Conservation (phyloP, 2,888 invertebrate genomes). For the Trichogramma evanescens region DNA sequence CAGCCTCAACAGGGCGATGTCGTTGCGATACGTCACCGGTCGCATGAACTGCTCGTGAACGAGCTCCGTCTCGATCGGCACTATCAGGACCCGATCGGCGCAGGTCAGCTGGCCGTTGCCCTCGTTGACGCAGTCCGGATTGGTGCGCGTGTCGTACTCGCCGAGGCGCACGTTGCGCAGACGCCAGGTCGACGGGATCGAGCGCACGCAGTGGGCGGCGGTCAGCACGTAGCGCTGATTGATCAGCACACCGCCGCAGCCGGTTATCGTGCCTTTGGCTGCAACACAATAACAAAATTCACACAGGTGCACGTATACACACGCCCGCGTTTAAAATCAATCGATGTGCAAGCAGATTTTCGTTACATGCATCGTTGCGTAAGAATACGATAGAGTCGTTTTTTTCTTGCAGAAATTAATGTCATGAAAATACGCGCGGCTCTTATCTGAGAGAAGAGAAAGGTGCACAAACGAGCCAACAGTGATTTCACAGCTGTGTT, state of each 20-base stretch:
- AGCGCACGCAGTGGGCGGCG: constrained; percentile 68
- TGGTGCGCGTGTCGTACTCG: constrained; percentile 59
- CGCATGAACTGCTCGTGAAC: constrained; percentile 58
- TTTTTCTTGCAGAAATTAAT: too few species aligned
- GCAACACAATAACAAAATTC: constrained; percentile 19
- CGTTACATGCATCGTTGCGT: too few species aligned
- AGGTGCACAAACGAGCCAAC: too few species aligned
- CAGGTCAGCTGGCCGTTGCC: constrained; percentile 47
- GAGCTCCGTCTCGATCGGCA: constrained; percentile 58
- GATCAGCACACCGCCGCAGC: constrained; percentile 70
- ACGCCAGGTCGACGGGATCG: constrained; percentile 58
- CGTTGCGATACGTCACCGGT: constrained; percentile 55
- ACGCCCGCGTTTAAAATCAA: too few species aligned
- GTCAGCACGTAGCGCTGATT: constrained; percentile 63
- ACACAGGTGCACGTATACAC: too few species aligned
- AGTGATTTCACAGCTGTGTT: too few species aligned
- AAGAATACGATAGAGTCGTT: too few species aligned
- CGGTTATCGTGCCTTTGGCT: constrained; percentile 58
- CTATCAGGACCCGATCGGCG: constrained; percentile 54
- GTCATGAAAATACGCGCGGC: too few species aligned
- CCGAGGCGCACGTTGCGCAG: constrained; percentile 60
- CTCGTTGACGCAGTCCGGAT: constrained; percentile 51
- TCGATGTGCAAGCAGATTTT: too few species aligned
- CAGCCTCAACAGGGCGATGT: constrained; percentile 66
- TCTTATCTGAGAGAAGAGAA: too few species aligned